Conservation (phyloP, 2,888 invertebrate species). For the Drosophila anceps region DNA sequence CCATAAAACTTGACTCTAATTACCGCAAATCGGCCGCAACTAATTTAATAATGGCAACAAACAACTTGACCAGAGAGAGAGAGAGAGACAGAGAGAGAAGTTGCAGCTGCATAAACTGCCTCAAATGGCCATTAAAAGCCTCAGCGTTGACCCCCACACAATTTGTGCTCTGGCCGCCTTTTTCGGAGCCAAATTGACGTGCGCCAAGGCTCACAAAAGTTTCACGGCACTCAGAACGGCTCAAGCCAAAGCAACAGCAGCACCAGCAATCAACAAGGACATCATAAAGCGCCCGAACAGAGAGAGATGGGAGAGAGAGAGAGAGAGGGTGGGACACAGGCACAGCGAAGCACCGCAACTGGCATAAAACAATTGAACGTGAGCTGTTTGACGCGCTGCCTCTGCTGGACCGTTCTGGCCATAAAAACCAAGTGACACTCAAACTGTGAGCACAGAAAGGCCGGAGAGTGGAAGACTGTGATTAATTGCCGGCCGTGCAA, state of each 20-base stretch:
- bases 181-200: slow-evolving; percentile 65
- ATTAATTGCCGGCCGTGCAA: slow-evolving; percentile 62
- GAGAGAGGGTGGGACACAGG: slow-evolving; percentile 10
- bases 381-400: slow-evolving; percentile 40
- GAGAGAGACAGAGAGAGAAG: not conserved
- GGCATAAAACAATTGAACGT: slow-evolving; percentile 78
- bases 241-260: slow-evolving; percentile 48
- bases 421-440: slow-evolving; percentile 78
- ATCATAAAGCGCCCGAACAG: slow-evolving; percentile 34
- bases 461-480: slow-evolving; percentile 54
- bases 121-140: slow-evolving; percentile 74
- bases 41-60: slow-evolving; percentile 76
- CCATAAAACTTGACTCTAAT: slow-evolving; percentile 73
- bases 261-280: slow-evolving; percentile 45
- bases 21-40: slow-evolving; percentile 80
- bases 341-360: slow-evolving; percentile 59
- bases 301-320: not conserved
- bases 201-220: slow-evolving; percentile 59
- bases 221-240: slow-evolving; percentile 63
- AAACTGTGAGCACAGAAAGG: slow-evolving; percentile 37
- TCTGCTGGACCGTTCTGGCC: slow-evolving; percentile 18
- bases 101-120: slow-evolving; percentile 71
- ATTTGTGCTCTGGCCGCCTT: slow-evolving; percentile 13
- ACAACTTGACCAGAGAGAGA: slow-evolving; percentile 36
- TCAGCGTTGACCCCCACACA: slow-evolving; percentile 2